Conservation (phyloP, 2,888 invertebrate genomes). For the Epinotia ramella region DNA sequence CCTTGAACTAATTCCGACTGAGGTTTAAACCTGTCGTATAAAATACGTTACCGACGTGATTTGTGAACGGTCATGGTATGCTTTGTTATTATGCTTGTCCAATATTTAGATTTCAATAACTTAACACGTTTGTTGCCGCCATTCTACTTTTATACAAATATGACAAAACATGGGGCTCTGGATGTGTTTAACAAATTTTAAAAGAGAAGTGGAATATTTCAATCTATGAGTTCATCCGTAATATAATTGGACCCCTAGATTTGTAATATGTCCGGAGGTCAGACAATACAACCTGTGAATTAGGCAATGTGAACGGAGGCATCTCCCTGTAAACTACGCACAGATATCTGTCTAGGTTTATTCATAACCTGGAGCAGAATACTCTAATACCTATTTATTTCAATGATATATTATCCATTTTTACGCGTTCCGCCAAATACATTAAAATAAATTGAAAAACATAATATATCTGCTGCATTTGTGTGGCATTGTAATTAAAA, state of each 20-base stretch:
- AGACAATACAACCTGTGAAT: background rate
- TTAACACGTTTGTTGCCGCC: constrained; percentile 7
- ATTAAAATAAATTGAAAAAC: constrained; percentile 15
- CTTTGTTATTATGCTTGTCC: constrained; percentile 54
- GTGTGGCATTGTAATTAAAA: constrained; percentile 38
- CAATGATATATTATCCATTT: constrained; percentile 3
- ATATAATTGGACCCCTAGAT: background rate
- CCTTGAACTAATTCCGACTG: constrained; percentile 72
- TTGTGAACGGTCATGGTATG: constrained; percentile 58
- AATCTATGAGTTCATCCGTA: background rate
- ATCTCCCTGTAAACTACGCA: background rate
- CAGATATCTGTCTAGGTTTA: background rate
- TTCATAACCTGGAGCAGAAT: background rate
- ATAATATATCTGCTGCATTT: constrained; percentile 19
- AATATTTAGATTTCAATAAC: constrained; percentile 20
- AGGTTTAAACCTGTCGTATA: constrained; percentile 66
- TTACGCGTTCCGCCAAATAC: background rate
- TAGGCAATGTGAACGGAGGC: background rate
- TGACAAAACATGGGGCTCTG: background rate
- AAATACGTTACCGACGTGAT: constrained; percentile 67
- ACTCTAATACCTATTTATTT: background rate
- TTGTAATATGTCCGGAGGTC: background rate
- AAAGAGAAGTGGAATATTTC: background rate
- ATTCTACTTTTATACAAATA: background rate
- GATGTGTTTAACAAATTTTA: background rate